These are phyloP conservation scores for Strigops habroptila DNA, from an alignment of 2,113 vertebrate genomes.

Conservation along the genomic window DNA sequence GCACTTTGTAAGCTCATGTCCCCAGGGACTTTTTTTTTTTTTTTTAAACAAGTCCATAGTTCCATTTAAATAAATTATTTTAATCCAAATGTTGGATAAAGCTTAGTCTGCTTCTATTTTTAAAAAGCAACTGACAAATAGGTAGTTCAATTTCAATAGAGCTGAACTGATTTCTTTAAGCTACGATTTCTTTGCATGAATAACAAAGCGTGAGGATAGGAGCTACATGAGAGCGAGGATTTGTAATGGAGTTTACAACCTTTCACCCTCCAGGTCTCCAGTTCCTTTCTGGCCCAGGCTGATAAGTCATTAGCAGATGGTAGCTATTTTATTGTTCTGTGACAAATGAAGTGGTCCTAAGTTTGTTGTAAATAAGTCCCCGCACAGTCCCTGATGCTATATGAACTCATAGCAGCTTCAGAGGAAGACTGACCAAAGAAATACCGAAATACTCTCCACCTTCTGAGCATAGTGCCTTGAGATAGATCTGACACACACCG, in stretches of 20 bases:
- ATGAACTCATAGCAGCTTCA: background rate
- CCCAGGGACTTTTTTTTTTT: background rate
- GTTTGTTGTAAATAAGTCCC: background rate
- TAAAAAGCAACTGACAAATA: background rate
- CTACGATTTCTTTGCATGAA: background rate
- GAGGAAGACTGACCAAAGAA: background rate
- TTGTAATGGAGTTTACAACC: background rate
- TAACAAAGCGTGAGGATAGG: background rate
- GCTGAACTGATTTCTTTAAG: background rate
- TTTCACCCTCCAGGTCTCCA: background rate
- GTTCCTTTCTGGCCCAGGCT: background rate
- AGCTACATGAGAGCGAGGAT: background rate
- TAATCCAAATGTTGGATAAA: background rate
- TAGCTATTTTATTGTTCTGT: background rate
- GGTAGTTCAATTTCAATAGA: background rate
- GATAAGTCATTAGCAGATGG: background rate
- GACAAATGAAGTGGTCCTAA: background rate
- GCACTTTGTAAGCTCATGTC: background rate
- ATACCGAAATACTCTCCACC: background rate
- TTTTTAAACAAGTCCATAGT: background rate
- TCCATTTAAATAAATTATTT: background rate
- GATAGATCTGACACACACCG: background rate
- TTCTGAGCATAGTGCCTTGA: rapidly evolving
- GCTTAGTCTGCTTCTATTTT: background rate
- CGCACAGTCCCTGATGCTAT: background rate